These are phyloP conservation scores for Notodonta ziczac DNA, from an alignment of 2,888 invertebrate species.

Conservation along the genomic window DNA sequence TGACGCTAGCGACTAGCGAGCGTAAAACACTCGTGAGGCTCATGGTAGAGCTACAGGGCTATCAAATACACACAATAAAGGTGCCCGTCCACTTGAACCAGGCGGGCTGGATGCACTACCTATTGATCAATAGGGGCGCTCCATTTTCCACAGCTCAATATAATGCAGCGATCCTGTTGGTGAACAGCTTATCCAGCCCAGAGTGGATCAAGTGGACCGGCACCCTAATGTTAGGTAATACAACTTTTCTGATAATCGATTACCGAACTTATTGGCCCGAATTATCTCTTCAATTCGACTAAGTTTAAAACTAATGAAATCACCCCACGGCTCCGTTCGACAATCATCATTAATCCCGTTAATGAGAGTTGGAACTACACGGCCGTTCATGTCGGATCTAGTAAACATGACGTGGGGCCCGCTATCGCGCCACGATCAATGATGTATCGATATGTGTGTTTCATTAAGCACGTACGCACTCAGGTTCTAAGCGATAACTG, in stretches of 20 bases:
- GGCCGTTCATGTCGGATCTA: conserved; percentile 66
- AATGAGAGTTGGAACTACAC: conserved; percentile 66
- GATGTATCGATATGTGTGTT: conserved; percentile 71
- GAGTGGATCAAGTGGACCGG: too few relatives aligned
- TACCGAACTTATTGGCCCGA: conserved; percentile 6
- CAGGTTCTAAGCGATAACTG: conserved; percentile 21
- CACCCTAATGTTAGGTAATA: not conserved
- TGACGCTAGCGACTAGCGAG: too few relatives aligned
- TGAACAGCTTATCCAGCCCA: too few relatives aligned
- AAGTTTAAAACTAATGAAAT: conserved; percentile 16
- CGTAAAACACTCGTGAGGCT: too few relatives aligned
- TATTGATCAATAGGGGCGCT: too few relatives aligned
- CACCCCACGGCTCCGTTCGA: conserved; percentile 22
- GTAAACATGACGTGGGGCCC: conserved; percentile 68
- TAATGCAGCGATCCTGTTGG: too few relatives aligned
- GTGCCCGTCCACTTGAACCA: too few relatives aligned
- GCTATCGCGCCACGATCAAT: conserved; percentile 72
- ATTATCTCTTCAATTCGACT: conserved; percentile 6
- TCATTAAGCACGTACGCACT: conserved; percentile 51
- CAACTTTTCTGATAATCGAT: conserved; percentile 5
- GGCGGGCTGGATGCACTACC: too few relatives aligned
- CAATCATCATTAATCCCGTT: conserved; percentile 63
- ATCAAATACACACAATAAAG: conserved; percentile 18
- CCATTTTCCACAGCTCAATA: too few relatives aligned
- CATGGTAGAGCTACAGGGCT: too few relatives aligned